These are phyloP conservation scores for Macropis europaea DNA, from an alignment of 2,888 invertebrate species.

Conservation along the genomic window DNA sequence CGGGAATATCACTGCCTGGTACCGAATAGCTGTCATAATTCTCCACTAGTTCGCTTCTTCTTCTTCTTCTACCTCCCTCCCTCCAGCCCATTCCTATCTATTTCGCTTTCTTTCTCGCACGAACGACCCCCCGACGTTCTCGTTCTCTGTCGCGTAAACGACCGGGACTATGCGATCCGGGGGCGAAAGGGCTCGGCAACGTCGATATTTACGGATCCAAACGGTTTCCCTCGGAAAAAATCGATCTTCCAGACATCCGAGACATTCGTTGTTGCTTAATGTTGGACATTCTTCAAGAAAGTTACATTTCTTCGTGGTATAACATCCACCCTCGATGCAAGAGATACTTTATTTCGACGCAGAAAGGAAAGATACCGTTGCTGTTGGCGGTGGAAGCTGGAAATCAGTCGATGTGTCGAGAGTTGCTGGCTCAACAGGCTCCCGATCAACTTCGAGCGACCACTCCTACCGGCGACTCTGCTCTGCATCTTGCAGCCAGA, in stretches of 20 bases:
- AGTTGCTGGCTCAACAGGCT: constrained; percentile 92
- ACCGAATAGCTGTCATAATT: constrained; percentile 80
- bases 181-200: background rate
- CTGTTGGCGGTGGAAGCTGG: constrained; percentile 96
- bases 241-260: background rate
- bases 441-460: constrained; percentile 92
- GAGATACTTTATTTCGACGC: constrained; percentile 68
- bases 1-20: constrained; percentile 82
- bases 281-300: too few species aligned
- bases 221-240: background rate
- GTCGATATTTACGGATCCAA: constrained; percentile 18
- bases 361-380: constrained; percentile 96
- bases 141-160: constrained; percentile 37
- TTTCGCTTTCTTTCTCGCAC: constrained; percentile 1
- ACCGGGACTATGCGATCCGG: constrained; percentile 21
- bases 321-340: too few species aligned
- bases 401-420: constrained; percentile 96
- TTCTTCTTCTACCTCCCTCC: constrained; percentile 49
- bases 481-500: constrained; percentile 96
- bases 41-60: constrained; percentile 59
- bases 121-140: constrained; percentile 26
- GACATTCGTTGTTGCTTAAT: too few species aligned
- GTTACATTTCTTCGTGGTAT: too few species aligned
- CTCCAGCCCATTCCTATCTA: background rate
- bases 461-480: constrained; percentile 94